Conservation (phyloP, 2,797 vertebrate species). For the Lacerta agilis region DNA sequence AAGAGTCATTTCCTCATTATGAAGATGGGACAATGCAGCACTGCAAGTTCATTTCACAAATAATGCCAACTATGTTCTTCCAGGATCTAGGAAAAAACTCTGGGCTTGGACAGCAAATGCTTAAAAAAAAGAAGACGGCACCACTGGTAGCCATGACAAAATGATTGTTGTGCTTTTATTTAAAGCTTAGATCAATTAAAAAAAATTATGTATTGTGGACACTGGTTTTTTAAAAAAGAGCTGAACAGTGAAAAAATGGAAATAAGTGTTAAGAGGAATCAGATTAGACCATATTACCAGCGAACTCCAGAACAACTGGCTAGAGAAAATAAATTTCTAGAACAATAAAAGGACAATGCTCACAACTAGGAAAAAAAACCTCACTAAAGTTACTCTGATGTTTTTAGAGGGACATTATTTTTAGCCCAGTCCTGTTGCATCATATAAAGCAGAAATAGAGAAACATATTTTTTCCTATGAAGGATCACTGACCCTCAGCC, state of each 20-base stretch:
- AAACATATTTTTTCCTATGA: no score
- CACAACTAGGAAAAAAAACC: slow-evolving; percentile 46
- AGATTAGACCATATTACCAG: slow-evolving; percentile 69
- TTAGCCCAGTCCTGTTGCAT: neutral
- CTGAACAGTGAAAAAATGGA: neutral
- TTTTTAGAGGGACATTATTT: neutral
- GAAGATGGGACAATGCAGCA: slow-evolving; percentile 66
- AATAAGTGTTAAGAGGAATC: neutral
- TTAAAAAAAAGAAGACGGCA: slow-evolving; percentile 5
- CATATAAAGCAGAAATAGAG: neutral
- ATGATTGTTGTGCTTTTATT: slow-evolving; percentile 36
- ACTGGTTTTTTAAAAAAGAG: slow-evolving; percentile 34
- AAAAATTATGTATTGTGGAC: slow-evolving; percentile 62
- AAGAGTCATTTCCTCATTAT: slow-evolving; percentile 68
- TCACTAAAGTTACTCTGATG: slow-evolving; percentile 50
- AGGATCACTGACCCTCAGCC: no score
- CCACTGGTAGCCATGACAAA: neutral
- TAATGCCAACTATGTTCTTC: slow-evolving; percentile 22
- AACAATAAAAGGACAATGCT: slow-evolving; percentile 51
- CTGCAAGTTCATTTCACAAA: slow-evolving; percentile 66
- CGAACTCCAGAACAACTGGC: no score
- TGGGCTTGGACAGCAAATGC: neutral
- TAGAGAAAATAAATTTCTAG: slow-evolving; percentile 75
- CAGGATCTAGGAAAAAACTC: neutral
- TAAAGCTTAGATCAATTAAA: slow-evolving; percentile 36